phyloP scores from a whole-genome alignment of 2,113 vertebrate species.

The Pedionomus torquatus region DNA sequence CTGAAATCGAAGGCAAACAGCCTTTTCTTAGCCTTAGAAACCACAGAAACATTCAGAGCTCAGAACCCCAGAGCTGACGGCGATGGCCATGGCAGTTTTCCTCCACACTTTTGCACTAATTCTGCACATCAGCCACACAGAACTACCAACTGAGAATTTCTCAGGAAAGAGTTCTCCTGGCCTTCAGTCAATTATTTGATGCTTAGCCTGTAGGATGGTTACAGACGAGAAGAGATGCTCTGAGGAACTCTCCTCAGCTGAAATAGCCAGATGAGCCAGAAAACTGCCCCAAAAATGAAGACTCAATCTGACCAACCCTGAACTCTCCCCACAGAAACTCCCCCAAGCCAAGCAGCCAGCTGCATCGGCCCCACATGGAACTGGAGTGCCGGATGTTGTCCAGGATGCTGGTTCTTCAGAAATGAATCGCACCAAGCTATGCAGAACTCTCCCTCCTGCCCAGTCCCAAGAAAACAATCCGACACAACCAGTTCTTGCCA shows the following conservation, averaged over 20 bases:
- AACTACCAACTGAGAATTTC: not conserved
- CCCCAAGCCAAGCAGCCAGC: not conserved
- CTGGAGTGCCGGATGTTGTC: not conserved
- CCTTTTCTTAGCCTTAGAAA: not conserved
- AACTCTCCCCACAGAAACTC: not conserved
- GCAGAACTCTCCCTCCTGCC: constrained; percentile 1
- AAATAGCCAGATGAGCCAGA: not conserved
- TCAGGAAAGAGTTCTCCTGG: not conserved
- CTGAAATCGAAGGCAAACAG: not conserved
- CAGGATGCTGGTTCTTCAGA: not conserved
- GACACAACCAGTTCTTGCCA: constrained; percentile 14
- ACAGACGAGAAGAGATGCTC: not conserved
- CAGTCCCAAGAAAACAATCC: not conserved
- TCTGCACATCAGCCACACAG: not conserved
- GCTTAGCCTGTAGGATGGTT: not conserved
- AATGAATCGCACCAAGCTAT: not conserved
- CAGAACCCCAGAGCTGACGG: not conserved
- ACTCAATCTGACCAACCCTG: not conserved
- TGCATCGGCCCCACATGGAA: fast-evolving
- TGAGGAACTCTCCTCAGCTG: not conserved
- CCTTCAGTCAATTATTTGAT: not conserved
- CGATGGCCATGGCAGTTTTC: not conserved
- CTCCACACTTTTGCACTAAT: not conserved
- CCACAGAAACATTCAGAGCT: not conserved
- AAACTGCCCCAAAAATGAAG: not conserved